phyloP scores from a whole-genome alignment of 2,797 vertebrate species.

The Ceryle rudis region DNA sequence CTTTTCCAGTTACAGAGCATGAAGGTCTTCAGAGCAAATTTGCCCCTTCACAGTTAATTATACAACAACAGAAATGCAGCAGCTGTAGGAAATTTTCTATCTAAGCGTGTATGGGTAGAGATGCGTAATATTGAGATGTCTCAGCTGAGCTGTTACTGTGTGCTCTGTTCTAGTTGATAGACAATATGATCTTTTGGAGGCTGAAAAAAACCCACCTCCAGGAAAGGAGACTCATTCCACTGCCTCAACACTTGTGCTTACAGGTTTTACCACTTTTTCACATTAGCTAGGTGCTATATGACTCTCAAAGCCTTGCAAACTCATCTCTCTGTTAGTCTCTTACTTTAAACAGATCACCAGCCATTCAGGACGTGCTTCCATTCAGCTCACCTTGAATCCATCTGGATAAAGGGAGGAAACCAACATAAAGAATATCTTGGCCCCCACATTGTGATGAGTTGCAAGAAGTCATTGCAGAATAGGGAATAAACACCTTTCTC shows the following conservation, averaged over 20 bases:
- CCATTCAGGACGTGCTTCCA: neutral
- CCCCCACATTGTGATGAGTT: rapidly evolving
- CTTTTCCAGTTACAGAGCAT: rapidly evolving
- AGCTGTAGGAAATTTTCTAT: neutral
- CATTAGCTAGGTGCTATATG: neutral
- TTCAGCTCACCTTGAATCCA: neutral
- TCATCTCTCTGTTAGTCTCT: neutral
- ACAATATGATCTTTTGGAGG: neutral
- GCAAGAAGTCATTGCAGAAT: neutral
- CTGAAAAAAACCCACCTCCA: neutral
- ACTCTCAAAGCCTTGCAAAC: neutral
- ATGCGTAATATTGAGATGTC: neutral
- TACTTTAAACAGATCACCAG: neutral
- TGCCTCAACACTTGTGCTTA: neutral
- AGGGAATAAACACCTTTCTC: neutral
- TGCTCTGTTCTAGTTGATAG: neutral
- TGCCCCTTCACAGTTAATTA: neutral
- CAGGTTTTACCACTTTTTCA: neutral
- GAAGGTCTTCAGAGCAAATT: neutral
- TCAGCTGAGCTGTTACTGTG: neutral
- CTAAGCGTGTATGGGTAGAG: neutral
- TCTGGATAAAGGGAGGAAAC: neutral
- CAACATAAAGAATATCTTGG: neutral
- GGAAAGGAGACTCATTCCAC: neutral
- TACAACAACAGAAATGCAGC: neutral